Percentiles rank a stretch among this genome's conserved stretches.
Conservation (phyloP, 2,113 vertebrate genomes). For the Eurypyga helias region DNA sequence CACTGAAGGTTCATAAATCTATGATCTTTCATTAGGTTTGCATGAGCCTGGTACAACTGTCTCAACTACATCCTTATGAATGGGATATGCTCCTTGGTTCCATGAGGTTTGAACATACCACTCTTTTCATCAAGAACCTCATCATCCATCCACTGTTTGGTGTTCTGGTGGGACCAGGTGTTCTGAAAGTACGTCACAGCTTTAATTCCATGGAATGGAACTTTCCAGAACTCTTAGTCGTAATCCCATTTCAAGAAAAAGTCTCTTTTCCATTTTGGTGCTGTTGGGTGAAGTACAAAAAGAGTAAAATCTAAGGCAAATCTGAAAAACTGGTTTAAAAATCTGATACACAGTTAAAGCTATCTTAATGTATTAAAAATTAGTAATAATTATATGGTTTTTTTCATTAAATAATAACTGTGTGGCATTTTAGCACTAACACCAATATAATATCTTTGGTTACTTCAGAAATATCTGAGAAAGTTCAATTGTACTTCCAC, state of each 20-base stretch:
- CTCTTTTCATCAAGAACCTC: not conserved
- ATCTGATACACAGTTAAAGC: not conserved
- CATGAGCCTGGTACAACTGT: not conserved
- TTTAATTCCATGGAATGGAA: not conserved
- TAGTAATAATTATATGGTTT: no score
- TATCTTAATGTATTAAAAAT: not conserved
- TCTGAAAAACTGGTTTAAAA: not conserved
- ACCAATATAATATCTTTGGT: not conserved
- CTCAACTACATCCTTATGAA: not conserved
- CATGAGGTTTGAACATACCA: not conserved
- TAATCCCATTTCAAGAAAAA: not conserved
- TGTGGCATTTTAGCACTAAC: not conserved
- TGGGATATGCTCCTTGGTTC: no score
- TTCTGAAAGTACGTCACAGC: not conserved
- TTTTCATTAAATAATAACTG: not conserved
- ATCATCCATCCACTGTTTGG: not conserved
- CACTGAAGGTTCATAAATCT: not conserved
- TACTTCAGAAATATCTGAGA: not conserved
- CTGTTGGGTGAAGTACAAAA: not conserved
- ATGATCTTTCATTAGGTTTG: not conserved
- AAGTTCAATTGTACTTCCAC: not conserved
- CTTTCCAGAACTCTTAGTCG: not conserved
- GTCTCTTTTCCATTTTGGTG: not conserved
- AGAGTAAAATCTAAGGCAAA: not conserved
- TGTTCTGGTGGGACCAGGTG: not conserved